phyloP scores from a whole-genome alignment of 2,113 vertebrate genomes.

The Podarcis cretensis region DNA sequence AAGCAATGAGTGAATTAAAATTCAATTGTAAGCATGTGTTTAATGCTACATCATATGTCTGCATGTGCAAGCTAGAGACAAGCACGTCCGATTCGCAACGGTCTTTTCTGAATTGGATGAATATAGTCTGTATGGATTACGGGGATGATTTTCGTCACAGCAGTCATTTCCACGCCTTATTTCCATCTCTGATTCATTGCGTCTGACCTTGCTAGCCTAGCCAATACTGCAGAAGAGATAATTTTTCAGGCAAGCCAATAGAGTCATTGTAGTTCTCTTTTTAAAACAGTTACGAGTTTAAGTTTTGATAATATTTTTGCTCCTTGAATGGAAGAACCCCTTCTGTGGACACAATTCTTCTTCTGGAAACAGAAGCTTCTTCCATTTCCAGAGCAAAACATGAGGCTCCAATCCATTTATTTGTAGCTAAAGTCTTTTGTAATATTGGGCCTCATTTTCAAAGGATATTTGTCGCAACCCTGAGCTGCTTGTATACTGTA shows the following conservation, averaged over 20 bases:
- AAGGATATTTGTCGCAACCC: neutral
- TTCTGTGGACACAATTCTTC: neutral
- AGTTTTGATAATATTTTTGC: neutral
- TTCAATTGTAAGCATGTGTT: constrained; percentile 30
- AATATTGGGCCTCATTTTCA: neutral
- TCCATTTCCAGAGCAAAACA: neutral
- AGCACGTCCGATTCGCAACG: neutral
- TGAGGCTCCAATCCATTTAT: neutral
- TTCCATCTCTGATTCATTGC: constrained; percentile 13
- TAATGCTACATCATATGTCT: constrained; percentile 9
- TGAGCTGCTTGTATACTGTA: neutral
- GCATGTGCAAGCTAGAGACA: neutral
- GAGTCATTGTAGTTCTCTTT: neutral
- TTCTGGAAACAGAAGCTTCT: neutral
- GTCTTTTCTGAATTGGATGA: constrained; percentile 10
- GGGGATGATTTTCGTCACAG: neutral
- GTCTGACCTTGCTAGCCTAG: constrained; percentile 9
- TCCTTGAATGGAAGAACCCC: neutral
- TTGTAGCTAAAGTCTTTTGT: neutral
- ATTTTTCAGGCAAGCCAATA: neutral
- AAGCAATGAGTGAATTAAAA: constrained; percentile 24
- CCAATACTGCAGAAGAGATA: neutral
- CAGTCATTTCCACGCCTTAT: constrained; percentile 6
- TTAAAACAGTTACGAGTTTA: neutral
- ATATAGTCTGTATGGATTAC: neutral